Base-by-base conservation (phyloP, 2,888 invertebrate species). In the Hypercompe scribonia region DNA sequence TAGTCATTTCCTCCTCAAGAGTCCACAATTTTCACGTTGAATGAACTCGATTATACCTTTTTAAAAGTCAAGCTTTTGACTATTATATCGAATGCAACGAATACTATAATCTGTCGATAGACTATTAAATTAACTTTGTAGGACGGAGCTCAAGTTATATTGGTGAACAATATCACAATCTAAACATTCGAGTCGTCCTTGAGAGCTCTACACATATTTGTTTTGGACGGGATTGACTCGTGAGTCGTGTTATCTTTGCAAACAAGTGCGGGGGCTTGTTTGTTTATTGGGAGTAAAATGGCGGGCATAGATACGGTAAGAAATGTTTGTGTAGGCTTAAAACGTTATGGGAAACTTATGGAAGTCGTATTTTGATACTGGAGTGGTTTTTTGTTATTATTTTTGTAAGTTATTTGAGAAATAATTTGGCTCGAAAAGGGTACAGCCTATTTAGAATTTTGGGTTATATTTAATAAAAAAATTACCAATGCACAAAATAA, bases 191-290 rank as follows among this genome's bases (percentile, higher is more conserved):
- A 50, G 74, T 79, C 81, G 89, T 88, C 89, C 89, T 92, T 88
- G 90, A 94, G 94, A 88, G 92, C 88, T 89, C 77, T 74, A 87
- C 87, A 94, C 84, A 94, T 94, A 95, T 95, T 95, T 94, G 89
- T 93, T 93, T 93, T 92, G 91, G 88, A 86, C 83, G 80, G 89
- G 90, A 90, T 92, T 88, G 90, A 90, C 90, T 91, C 83, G 77
- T 88, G 90, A 90, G 90, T 91, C 82, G 77, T 93, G 94, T 94
- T 94, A 93, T 94, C 94, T 90, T 89, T 91, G 90, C 91, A 93
- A 94, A 94, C 92, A 94, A 87, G 86, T 85, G 85, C 84, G 87
- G 86, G 86, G 80, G 83, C 83, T 89, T 90, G 87, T 88, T 89
- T 81, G 75, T 77, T 71, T 78, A 76, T 77, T 66, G 77, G 70